Base-by-base conservation (phyloP, 2,888 invertebrate genomes). In the Drosophila setosimentum region DNA sequence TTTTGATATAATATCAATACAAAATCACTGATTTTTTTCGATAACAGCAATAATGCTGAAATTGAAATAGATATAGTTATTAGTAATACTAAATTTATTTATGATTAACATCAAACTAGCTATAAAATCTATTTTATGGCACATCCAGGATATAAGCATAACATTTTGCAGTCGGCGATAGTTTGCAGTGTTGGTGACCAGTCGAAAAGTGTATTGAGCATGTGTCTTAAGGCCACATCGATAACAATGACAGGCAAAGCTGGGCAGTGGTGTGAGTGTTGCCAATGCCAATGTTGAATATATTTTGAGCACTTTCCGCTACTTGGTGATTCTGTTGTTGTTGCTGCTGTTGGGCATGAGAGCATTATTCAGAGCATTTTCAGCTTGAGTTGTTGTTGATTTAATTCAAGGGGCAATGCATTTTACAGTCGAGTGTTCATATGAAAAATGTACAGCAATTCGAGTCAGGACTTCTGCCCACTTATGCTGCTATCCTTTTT, bases 331-430 rank as follows among this genome's bases (percentile, higher is more conserved):
- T 45, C 60, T 59, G 58, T 62, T 59, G 59, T 62, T 63, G 45
- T 45, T 71, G 72, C 68, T 68, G 66, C 50, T 58, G 69, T 42
- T 53, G 33, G 42, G 45, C 48, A 57, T 62, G 48, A 40, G 48
- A 40, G 72, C 27, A 30, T 40, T 30, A 49, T 59, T 42, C 33
- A 62, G 57, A 68, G 69, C 51, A 64, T 76, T 80, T 86, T 80
- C 74, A 78, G 84, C 82, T 82, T 78, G 80, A 89, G 89, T 73
- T 84, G 83, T 75, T 89, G 89, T 87, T 87, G 89, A 87, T 87
- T 89, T 89, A 87, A 88, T 87, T 87, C 88, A 87, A 87, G 87
- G 77, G 83, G 82, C 86, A 86, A 87, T 87, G 89, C 87, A 89
- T 87, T 87, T 84, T 82, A 78, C 80, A 68, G 82, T 85, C 82